phyloP scores from a whole-genome alignment of 2,888 invertebrate species.

The Spilosoma lubricipeda region DNA sequence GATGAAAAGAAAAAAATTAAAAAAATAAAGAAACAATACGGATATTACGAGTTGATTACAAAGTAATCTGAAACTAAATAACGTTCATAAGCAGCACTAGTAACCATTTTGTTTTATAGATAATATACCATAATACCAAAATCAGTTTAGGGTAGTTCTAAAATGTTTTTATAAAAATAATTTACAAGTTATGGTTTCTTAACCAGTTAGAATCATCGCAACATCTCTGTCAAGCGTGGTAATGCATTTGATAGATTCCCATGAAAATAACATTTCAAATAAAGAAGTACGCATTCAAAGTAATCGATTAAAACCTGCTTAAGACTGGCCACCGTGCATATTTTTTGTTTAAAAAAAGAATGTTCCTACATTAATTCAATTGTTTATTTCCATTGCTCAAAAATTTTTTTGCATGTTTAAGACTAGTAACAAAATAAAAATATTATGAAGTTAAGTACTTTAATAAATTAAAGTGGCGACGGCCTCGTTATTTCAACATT shows the following conservation, averaged over 20 bases:
- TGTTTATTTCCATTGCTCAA: background rate
- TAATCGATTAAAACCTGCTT: constrained; percentile 8
- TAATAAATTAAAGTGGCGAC: constrained; percentile 15
- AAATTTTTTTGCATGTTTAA: background rate
- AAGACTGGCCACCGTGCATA: no score
- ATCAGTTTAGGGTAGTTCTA: background rate
- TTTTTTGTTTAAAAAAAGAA: background rate
- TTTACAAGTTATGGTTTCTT: background rate
- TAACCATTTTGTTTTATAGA: no score
- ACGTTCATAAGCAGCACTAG: no score
- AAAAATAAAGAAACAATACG: no score
- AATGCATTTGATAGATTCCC: background rate
- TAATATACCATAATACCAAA: background rate
- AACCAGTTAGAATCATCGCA: background rate
- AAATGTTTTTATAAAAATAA: no score
- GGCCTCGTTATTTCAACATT: constrained; percentile 9
- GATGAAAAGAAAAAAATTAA: no score
- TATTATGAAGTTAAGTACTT: constrained; percentile 4
- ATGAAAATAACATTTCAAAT: background rate
- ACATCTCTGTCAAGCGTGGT: background rate
- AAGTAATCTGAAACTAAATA: no score
- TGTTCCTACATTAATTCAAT: background rate
- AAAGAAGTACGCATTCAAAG: background rate
- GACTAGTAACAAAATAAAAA: background rate
- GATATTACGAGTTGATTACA: no score